Base-by-base conservation (phyloP, 2,888 invertebrate genomes). In the Tortrix viridana region DNA sequence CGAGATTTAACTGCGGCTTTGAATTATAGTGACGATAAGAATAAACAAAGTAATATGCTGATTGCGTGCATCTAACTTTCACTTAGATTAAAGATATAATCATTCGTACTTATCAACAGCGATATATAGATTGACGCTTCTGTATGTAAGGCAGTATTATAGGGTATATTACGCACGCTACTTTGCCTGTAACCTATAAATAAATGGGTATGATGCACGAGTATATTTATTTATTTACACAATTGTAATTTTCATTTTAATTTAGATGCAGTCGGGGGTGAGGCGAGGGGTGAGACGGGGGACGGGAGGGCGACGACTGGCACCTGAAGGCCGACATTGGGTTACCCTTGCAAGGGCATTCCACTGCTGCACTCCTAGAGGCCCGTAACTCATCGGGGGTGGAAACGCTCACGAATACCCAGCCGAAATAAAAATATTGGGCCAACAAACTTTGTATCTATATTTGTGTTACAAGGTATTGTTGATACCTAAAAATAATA, bases 281-380 rank as follows among this genome's bases (percentile, higher is more conserved):
- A 74, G 67, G 71, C 57, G 74, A 62, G 74, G 73, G 74, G 77
- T 71, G 65, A 67, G 74, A 70, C 74, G 73, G 74, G 77, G 71
- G 79, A 80, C 79, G 80, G 84, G 89, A 89, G 93, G 87, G 89
- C 83, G 80, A 74, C 84, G 88, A 86, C 86, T 85, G 81, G 79
- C 84, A 88, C 84, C 86, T 78, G 84, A 80, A 86, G 82, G 80
- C 85, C 84, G 89, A 86, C 89, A 85, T 91, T 91, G 81, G 82
- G 82, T 77, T 86, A 86, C 86, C 90, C 90, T 89, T 84, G 82
- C 82, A 85, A 84, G 89, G 89, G 86, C 88, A 85, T 86, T 89
- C 84, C 86, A 82, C 88, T 81, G 77, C 75, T 84, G 87, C 88
- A 88, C 82, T 82, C 77, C 77, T 80, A 82, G 83, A 87, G 85